Base-by-base conservation (phyloP, 2,113 vertebrate species). In the Hippoglossus stenolepis region DNA sequence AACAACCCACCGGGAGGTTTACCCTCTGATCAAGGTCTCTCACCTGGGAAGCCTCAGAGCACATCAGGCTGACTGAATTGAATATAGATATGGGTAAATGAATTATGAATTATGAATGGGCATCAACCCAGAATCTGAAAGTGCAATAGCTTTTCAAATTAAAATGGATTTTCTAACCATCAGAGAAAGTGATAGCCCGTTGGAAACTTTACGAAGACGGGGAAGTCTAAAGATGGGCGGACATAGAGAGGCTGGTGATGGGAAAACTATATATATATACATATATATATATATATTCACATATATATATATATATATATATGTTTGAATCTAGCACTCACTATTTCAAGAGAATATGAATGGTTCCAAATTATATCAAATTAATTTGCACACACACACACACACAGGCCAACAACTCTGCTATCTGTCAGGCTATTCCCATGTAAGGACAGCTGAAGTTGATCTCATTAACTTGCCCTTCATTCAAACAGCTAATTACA, bases 71-170 rank as follows among this genome's bases (percentile, higher is more conserved):
- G 70, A 59, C 85, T 86, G 88, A 91, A 90, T 70, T 78, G 78
- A 90, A 90, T 80, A 82, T 70, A 85, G 56, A 83, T 87, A 87
- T 75, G 73, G 87, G 64, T 86, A 93, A 93, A 91, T 92, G 89
- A 91, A 91, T 83, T 87, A 91, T 94, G 85, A 90, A 94, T 93
- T 91, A 93, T 94, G 79, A 91, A 94, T 92, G 84, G 84, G 82
- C 72, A 83, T 80, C 91, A 90, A 92, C 91, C 81, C 88, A 69
- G 87, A 86, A 90, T 43, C 63, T 84, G 82, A 74, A 75, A 91
- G 81, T 61, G 81, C 88, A 86, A 90, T 90, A 84, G 77, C 80
- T 75, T 88, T 90, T 83, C 53, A 80, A 90, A 91, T 87, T 89
- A 77, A 79, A 79, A 92, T 84, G 59, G 71, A 82, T 90, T 86